Evolutionary conservation across 1,140 invertebrate species (phyloP).

Genomic region (Cydia amplana): DNA sequence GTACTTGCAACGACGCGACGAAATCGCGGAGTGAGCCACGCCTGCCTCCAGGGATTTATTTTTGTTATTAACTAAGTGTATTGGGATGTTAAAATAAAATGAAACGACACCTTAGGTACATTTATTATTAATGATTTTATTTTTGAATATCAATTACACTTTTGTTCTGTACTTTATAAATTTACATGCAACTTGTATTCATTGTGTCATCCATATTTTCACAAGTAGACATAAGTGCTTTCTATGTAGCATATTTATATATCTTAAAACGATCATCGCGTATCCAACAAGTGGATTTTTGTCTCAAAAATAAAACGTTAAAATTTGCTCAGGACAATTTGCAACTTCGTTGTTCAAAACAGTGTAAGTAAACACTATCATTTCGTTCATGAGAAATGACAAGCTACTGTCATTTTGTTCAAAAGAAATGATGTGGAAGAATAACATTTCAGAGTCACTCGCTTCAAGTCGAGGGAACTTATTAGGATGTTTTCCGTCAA

Average conservation of each 20-base stretch:
- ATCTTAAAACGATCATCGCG: conserved; percentile 38
- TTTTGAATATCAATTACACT: conserved; percentile 64
- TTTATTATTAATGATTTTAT: conserved; percentile 68
- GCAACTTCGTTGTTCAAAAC: conserved; percentile 46
- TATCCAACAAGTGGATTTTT: neutral
- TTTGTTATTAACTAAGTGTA: neutral
- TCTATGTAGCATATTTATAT: conserved; percentile 36
- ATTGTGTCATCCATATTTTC: conserved; percentile 40
- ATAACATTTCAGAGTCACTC: conserved; percentile 74
- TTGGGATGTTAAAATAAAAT: conserved; percentile 40
- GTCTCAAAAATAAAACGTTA: conserved; percentile 21
- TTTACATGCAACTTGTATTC: conserved; percentile 49
- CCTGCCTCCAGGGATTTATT: too few relatives aligned
- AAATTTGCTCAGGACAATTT: conserved; percentile 8
- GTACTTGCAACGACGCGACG: too few relatives aligned
- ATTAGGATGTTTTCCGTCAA: conserved; percentile 43
- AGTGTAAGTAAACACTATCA: conserved; percentile 34
- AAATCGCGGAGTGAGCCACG: too few relatives aligned
- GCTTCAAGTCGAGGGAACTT: conserved; percentile 54
- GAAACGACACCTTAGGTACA: conserved; percentile 48
- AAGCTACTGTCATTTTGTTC: conserved; percentile 17
- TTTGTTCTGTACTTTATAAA: conserved; percentile 59
- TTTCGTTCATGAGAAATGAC: conserved; percentile 4
- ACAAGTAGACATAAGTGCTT: conserved; percentile 48
- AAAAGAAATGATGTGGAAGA: conserved; percentile 46